Evolutionary conservation across 2,888 invertebrate species (phyloP).

Genomic region (Glyphotaelius pellucidus): DNA sequence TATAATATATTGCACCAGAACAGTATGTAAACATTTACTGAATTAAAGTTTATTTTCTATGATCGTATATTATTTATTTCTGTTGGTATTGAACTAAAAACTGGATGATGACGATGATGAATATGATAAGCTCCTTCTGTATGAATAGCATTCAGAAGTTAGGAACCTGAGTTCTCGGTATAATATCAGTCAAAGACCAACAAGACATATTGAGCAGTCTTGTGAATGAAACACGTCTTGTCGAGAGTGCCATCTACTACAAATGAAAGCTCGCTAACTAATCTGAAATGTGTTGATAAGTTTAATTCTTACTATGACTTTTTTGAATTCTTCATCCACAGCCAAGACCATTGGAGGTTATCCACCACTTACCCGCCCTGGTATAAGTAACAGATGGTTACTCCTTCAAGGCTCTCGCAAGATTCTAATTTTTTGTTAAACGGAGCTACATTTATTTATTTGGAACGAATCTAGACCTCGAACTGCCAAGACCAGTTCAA

Average conservation of each 20-base stretch:
- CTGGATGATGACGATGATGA: not conserved
- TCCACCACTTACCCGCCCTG: too few relatives aligned
- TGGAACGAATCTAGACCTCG: too few relatives aligned
- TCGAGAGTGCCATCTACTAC: too few relatives aligned
- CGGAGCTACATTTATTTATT: too few relatives aligned
- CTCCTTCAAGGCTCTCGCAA: too few relatives aligned
- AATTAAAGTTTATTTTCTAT: constrained; percentile 57
- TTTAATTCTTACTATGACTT: not conserved
- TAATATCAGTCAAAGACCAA: not conserved
- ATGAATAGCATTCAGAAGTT: not conserved
- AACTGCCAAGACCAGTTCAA: too few relatives aligned
- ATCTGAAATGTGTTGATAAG: not conserved
- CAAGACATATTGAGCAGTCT: not conserved
- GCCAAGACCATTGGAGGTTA: too few relatives aligned
- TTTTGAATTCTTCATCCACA: too few relatives aligned
- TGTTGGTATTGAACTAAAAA: not conserved
- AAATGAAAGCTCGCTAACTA: not conserved
- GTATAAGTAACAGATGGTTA: too few relatives aligned
- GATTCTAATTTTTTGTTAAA: too few relatives aligned
- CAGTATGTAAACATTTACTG: constrained; percentile 49
- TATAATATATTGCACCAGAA: constrained; percentile 33
- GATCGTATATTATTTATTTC: constrained; percentile 42
- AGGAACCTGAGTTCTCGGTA: not conserved
- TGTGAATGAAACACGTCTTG: not conserved
- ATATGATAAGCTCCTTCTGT: not conserved